Percentiles rank a stretch among this genome's conserved stretches.
These are phyloP conservation scores for Heliconius himera DNA, from an alignment of 1,140 invertebrate species.

Conservation along the genomic window DNA sequence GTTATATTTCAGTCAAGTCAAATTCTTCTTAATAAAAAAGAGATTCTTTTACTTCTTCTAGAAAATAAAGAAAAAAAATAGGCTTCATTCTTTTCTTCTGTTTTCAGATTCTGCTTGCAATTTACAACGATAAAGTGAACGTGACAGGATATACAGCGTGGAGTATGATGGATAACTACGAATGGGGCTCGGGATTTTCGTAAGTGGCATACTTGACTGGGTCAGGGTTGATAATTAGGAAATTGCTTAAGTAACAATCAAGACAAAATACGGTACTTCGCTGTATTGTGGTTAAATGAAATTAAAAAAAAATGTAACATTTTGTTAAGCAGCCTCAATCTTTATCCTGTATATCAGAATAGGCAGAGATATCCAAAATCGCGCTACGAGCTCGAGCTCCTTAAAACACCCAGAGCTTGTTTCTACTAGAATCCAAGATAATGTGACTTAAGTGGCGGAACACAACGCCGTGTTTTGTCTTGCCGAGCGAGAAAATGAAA, in stretches of 20 bases:
- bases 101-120: conserved; percentile 19
- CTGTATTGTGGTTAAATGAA: too few relatives aligned
- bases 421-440: too few relatives aligned
- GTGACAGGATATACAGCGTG: conserved; percentile 24
- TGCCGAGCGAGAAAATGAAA: too few relatives aligned
- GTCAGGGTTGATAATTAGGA: neutral
- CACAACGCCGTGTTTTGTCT: too few relatives aligned
- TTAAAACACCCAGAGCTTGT: too few relatives aligned
- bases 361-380: too few relatives aligned
- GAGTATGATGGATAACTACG: conserved; percentile 25
- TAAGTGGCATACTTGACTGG: neutral
- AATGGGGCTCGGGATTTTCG: conserved; percentile 25
- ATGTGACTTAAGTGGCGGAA: too few relatives aligned
- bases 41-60: neutral
- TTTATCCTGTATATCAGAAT: too few relatives aligned
- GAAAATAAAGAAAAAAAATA: neutral
- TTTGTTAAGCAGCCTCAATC: too few relatives aligned
- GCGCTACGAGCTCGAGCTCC: too few relatives aligned
- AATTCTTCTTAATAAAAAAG: neutral
- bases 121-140: conserved; percentile 21
- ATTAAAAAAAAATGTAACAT: too few relatives aligned
- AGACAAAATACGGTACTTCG: neutral
- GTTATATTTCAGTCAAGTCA: too few relatives aligned
- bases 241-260: neutral
- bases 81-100: neutral